Percentiles rank a stretch among this genome's conserved stretches.
Conservation (phyloP, 2,113 vertebrate genomes). For the Hiodon alosoides region DNA sequence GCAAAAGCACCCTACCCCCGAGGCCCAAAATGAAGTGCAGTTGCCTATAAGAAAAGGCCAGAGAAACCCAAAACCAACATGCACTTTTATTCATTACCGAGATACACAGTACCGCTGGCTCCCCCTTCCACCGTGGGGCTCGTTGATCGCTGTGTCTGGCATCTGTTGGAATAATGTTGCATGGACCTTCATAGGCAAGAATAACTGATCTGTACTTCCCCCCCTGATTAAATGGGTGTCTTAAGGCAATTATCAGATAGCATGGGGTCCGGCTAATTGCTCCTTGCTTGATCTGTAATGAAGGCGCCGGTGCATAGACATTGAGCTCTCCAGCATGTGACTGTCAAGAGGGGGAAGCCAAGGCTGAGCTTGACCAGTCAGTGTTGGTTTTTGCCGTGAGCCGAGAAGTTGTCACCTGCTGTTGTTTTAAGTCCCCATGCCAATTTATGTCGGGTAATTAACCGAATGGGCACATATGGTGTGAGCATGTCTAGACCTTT, state of each 20-base stretch:
- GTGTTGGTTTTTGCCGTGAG: conserved; percentile 42
- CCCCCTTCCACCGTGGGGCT: conserved; percentile 20
- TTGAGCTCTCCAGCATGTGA: not conserved
- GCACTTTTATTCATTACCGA: conserved; percentile 27
- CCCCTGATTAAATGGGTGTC: conserved; percentile 36
- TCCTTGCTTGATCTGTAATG: conserved; percentile 42
- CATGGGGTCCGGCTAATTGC: conserved; percentile 41
- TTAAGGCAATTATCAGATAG: conserved; percentile 45
- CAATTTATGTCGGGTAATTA: conserved; percentile 37
- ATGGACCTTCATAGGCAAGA: conserved; percentile 38
- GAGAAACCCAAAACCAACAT: conserved; percentile 14
- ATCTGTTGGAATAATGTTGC: conserved; percentile 48
- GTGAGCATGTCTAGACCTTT: conserved; percentile 1
- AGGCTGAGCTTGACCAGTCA: conserved; percentile 33
- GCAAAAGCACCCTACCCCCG: conserved; percentile 26
- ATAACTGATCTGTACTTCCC: conserved; percentile 37
- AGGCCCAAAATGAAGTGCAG: conserved; percentile 17
- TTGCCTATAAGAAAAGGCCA: conserved; percentile 19
- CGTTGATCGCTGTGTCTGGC: conserved; percentile 38
- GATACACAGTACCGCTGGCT: conserved; percentile 22
- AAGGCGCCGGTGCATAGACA: conserved; percentile 27
- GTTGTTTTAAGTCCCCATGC: conserved; percentile 35
- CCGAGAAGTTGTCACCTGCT: conserved; percentile 35
- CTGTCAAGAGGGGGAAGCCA: conserved; percentile 6
- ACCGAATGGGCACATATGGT: conserved; percentile 33